Percentiles rank a stretch among this genome's conserved stretches.
Conservation (phyloP, 2,113 vertebrate genomes). For the Micronisus gabar region DNA sequence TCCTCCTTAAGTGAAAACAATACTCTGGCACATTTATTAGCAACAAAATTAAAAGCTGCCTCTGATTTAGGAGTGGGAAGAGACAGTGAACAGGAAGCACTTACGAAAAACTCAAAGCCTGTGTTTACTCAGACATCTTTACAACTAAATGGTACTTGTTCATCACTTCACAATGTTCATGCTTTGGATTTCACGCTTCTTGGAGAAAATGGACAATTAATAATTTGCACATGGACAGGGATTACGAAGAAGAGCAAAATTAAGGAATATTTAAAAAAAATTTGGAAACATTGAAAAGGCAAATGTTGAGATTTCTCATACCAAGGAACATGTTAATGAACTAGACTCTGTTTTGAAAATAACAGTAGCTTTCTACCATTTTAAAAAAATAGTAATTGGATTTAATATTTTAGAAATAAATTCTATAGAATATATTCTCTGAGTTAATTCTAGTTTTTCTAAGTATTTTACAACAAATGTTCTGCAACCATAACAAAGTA, state of each 20-base stretch:
- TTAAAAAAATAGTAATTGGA: constrained; percentile 59
- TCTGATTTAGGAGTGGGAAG: not conserved
- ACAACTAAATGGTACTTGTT: not conserved
- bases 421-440: constrained; percentile 60
- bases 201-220: not conserved
- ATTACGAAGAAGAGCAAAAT: not conserved
- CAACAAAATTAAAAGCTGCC: not conserved
- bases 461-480: constrained; percentile 44
- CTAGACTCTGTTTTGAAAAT: constrained; percentile 37
- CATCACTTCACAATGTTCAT: not conserved
- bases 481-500: not conserved
- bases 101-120: not conserved
- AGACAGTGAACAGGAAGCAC: not conserved
- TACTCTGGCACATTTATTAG: not conserved
- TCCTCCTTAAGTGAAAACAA: not conserved
- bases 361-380: constrained; percentile 20
- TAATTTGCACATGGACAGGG: not conserved
- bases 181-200: not conserved
- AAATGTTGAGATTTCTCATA: not conserved
- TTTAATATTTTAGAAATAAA: constrained; percentile 61
- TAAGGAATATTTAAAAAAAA: not conserved
- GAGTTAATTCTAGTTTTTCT: constrained; percentile 31
- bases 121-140: not conserved
- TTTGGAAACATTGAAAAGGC: not conserved
- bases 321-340: not conserved